Percentiles rank a stretch among this genome's conserved stretches.
phyloP scores from a whole-genome alignment of 2,888 invertebrate species.

The Cheiracanthium punctorium region DNA sequence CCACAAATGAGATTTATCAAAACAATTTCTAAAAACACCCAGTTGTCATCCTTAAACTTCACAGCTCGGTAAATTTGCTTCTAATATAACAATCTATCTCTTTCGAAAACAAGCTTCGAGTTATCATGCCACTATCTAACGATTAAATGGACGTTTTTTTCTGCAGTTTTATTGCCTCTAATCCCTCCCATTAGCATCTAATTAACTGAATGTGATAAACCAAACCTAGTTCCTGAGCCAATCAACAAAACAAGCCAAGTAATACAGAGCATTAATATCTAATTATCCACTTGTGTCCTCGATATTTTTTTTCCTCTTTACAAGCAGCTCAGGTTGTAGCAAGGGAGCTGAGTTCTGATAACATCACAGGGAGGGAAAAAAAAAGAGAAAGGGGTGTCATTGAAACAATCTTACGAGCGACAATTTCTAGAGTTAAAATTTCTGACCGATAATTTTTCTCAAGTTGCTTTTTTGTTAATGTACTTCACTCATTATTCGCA shows the following conservation, averaged over 20 bases:
- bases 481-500: too few relatives aligned
- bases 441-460: background rate
- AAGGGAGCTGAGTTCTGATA: background rate
- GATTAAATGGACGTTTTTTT: background rate
- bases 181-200: constrained; percentile 16
- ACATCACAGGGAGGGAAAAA: background rate
- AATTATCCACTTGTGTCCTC: background rate
- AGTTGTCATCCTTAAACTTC: background rate
- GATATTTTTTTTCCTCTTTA: background rate
- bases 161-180: background rate
- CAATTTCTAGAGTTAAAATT: background rate
- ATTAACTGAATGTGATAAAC: constrained; percentile 9
- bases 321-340: too few relatives aligned
- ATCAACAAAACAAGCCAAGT: background rate
- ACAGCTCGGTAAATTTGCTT: background rate
- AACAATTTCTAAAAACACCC: too few relatives aligned
- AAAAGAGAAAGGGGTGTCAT: background rate
- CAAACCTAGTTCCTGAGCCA: background rate
- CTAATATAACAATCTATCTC: background rate
- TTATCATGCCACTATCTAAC: background rate
- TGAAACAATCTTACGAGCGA: background rate
- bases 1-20: too few relatives aligned
- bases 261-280: constrained; percentile 1
- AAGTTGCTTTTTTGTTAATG: background rate
- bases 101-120: background rate